These are phyloP conservation scores for Orthosia cruda DNA, from an alignment of 2,888 invertebrate genomes.

Conservation along the genomic window DNA sequence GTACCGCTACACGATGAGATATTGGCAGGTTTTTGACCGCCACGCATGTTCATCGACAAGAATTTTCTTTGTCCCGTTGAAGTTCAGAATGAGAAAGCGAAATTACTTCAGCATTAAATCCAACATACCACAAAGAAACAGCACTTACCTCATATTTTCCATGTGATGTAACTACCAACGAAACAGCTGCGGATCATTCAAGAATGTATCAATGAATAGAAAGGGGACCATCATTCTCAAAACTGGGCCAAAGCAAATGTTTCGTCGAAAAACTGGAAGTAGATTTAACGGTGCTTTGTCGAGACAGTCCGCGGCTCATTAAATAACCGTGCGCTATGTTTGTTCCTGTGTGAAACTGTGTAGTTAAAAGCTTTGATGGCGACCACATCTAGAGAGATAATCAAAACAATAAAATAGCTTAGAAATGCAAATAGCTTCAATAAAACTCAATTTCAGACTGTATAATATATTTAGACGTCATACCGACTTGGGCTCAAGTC, in stretches of 20 bases:
- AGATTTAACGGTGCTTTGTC: conserved; percentile 78
- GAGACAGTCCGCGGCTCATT: conserved; percentile 71
- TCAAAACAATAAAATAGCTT: conserved; percentile 50
- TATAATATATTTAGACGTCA: conserved; percentile 43
- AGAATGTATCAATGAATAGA: conserved; percentile 63
- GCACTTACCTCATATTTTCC: conserved; percentile 17
- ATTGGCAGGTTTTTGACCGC: conserved; percentile 79
- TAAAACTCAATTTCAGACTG: conserved; percentile 31
- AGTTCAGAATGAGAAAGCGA: conserved; percentile 65
- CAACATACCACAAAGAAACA: conserved; percentile 16
- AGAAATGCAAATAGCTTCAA: conserved; percentile 37
- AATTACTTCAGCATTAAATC: conserved; percentile 45
- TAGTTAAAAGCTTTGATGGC: conserved; percentile 61
- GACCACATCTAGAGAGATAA: conserved; percentile 52
- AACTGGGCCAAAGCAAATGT: conserved; percentile 80
- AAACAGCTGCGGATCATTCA: conserved; percentile 54
- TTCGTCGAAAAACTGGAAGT: conserved; percentile 78
- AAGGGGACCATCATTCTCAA: conserved; percentile 65
- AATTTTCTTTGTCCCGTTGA: conserved; percentile 77
- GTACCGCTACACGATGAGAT: conserved; percentile 79
- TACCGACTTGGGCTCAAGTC: conserved; percentile 34
- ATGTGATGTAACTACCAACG: conserved; percentile 21
- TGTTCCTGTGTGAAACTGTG: conserved; percentile 68
- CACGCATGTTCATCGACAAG: conserved; percentile 68
- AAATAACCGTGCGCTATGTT: conserved; percentile 66